These are phyloP conservation scores for Danionella cerebrum DNA, from an alignment of 2,113 vertebrate species.

Conservation along the genomic window DNA sequence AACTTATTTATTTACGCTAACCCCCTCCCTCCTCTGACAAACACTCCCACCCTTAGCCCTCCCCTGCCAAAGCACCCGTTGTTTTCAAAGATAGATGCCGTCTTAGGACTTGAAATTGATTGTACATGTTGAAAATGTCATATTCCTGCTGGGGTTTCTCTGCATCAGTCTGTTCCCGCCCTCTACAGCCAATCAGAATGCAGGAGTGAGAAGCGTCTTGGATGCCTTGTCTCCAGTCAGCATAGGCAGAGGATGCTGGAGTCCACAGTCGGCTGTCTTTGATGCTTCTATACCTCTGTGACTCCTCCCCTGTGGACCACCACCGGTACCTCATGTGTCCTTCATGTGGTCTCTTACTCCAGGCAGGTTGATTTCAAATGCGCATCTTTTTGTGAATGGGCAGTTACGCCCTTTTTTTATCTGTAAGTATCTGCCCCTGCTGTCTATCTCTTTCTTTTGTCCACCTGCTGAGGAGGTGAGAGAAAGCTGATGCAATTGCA, in stretches of 20 bases:
- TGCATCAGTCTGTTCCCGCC: constrained; percentile 34
- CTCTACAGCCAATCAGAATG: constrained; percentile 39
- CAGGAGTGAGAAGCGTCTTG: constrained; percentile 37
- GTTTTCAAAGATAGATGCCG: constrained; percentile 22
- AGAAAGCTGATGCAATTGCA: constrained; percentile 24
- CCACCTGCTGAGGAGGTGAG: constrained; percentile 2
- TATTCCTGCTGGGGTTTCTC: constrained; percentile 41
- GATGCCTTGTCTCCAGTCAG: constrained; percentile 37
- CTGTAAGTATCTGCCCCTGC: constrained; percentile 31
- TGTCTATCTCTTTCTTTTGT: constrained; percentile 15
- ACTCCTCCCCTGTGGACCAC: constrained; percentile 5
- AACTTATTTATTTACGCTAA: constrained; percentile 38
- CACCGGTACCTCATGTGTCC: constrained; percentile 50
- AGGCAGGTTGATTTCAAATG: no score
- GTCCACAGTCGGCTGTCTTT: constrained; percentile 29
- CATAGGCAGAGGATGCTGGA: constrained; percentile 37
- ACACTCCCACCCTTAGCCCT: background rate
- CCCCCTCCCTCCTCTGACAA: background rate
- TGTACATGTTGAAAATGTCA: constrained; percentile 46
- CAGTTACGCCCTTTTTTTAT: constrained; percentile 11
- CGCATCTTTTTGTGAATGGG: no score
- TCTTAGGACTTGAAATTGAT: constrained; percentile 34
- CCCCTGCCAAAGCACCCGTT: constrained; percentile 16
- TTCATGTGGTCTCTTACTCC: constrained; percentile 25
- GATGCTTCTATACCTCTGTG: constrained; percentile 10